A percentile compares a stretch with the other conserved stretches of the same genome.
These are phyloP conservation scores for Andrena bucephala DNA, from an alignment of 2,888 invertebrate genomes.

Conservation along the genomic window DNA sequence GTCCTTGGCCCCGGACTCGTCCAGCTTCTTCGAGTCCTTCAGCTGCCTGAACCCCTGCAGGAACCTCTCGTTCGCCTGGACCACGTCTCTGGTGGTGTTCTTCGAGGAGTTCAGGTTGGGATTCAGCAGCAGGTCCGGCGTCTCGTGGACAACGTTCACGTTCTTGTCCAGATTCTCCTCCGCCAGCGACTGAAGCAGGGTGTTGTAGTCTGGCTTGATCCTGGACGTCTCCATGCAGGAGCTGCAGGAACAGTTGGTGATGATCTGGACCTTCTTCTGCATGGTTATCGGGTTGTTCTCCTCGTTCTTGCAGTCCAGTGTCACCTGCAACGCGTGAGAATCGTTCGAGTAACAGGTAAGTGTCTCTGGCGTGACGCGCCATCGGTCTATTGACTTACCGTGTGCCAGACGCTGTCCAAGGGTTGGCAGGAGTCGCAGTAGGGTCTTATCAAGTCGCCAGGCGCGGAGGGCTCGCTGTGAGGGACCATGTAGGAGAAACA, in stretches of 20 bases:
- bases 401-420: slow-evolving; percentile 88
- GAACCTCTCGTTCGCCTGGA: slow-evolving; percentile 85
- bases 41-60: slow-evolving; percentile 83
- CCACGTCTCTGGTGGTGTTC: slow-evolving; percentile 84
- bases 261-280: slow-evolving; percentile 88
- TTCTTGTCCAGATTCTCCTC: slow-evolving; percentile 81
- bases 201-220: slow-evolving; percentile 82
- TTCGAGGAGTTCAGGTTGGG: slow-evolving; percentile 80
- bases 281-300: slow-evolving; percentile 86
- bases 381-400: slow-evolving; percentile 84
- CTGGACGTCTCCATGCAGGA: slow-evolving; percentile 86
- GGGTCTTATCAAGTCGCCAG: slow-evolving; percentile 88
- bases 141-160: slow-evolving; percentile 79
- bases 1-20: slow-evolving; percentile 80
- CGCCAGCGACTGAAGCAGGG: slow-evolving; percentile 79
- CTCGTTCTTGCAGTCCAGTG: slow-evolving; percentile 87
- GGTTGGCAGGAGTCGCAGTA: slow-evolving; percentile 91
- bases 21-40: slow-evolving; percentile 77
- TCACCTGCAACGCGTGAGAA: slow-evolving; percentile 84
- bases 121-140: slow-evolving; percentile 82
- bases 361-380: too few relatives aligned
- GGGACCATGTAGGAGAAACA: slow-evolving; percentile 91
- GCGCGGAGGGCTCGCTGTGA: slow-evolving; percentile 89
- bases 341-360: too few relatives aligned
- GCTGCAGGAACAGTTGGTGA: slow-evolving; percentile 89